Conservation (phyloP, 1,140 invertebrate species). For the Teleogryllus occipitalis region DNA sequence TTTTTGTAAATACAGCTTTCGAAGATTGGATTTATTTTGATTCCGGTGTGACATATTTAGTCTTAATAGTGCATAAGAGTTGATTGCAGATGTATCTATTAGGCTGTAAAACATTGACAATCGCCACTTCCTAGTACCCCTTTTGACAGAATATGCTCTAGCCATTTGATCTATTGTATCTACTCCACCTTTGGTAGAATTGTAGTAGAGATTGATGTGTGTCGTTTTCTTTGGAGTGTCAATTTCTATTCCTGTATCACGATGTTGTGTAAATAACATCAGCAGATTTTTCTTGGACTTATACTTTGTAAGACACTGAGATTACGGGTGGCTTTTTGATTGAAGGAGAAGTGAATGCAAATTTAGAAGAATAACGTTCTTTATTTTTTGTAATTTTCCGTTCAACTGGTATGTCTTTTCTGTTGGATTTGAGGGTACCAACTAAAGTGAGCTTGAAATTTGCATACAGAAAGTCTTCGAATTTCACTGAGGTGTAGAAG, state of each 20-base stretch:
- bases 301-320: not conserved
- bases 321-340: not conserved
- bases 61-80: not conserved
- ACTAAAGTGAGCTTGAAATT: not conserved
- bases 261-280: not conserved
- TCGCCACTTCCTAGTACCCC: not conserved
- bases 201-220: not conserved
- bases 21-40: not conserved
- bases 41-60: not conserved
- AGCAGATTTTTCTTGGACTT: not conserved
- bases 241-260: not conserved
- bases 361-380: not conserved
- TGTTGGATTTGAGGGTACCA: not conserved
- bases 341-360: not conserved
- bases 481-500: not conserved
- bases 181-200: not conserved
- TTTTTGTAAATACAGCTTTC: not conserved
- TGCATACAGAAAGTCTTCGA: not conserved
- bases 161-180: constrained; percentile 6
- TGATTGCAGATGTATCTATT: not conserved
- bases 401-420: not conserved
- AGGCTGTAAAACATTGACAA: not conserved
- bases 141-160: not conserved
- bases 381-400: not conserved
- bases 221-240: not conserved